Evolutionary conservation across 2,888 invertebrate species (phyloP), one percentile per base, ranked within the genome.

Genomic region (Scrobipalpa costella): DNA sequence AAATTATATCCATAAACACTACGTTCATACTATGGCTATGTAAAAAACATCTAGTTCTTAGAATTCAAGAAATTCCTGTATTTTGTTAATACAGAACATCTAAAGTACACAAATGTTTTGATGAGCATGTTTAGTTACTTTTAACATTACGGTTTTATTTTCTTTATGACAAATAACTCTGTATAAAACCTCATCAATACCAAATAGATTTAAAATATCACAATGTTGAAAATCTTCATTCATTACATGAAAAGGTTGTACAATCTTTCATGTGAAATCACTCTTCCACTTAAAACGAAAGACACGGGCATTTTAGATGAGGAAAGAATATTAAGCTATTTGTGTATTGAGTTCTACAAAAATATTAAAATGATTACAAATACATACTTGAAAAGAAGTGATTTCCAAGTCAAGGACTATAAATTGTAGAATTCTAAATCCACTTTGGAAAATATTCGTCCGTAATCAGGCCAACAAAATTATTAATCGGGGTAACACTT

Each of bases 141-240:
- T 59, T 59, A 59, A 38, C 36, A 11, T 47, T 7, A 49, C 40
- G 44, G 47, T 13, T 60, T 47, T 47, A 27, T 60, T 55, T 60
- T 60, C 27, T 60, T 47, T 44, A 19, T 58, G 58, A 33, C 60
- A 49, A 87, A 87, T 88, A 88, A 88, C 88, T 89, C 88, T 89
- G 88, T 90, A 88, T 89, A n/a, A 90, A 85, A 87, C 88, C 87
- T 90, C 88, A 85, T 75, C 73, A 79, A 85, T 87, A 88, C 88
- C 90, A 90, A 89, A 89, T 85, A 87, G 71, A 72, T 8, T 75
- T 57, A 57, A 69, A 71, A 66, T 64, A 64, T 57, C 17, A 57
- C 57, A 57, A 57, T 38, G 15, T 57, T 38, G 8, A 19, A 13
- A 5, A 50, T 0, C 7, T 11, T 15, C n/a, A 5, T 38, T 40